Evolutionary conservation across 2,888 invertebrate genomes (phyloP), one percentile per base, ranked within the genome.

Genomic region (Chymomyza caudatula): DNA sequence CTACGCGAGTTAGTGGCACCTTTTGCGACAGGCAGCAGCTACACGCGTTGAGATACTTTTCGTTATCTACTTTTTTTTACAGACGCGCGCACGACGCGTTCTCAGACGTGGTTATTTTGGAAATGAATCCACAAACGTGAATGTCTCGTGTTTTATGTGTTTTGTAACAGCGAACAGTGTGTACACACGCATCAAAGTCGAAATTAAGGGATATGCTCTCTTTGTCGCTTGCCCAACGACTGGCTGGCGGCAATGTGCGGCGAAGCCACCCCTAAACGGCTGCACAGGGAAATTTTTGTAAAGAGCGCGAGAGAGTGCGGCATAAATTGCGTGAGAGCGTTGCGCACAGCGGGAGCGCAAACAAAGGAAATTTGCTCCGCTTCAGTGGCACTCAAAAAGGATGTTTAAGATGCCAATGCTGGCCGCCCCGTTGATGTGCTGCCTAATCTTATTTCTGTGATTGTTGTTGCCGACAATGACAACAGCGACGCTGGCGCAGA

Each of bases 121-220:
- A 37, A 37, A 82, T 81, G 84, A 86, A 82, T 81, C 84, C 68
- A 81, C 73, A 73, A 85, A 73, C 81, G 84, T 85, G 80, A 86
- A 81, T 76, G 84, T 23, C 80, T 80, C 64, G 49, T 44, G 43
- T 63, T 37, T 60, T 51, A 53, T 13, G 42, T 49, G 63, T 53
- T 54, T 49, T 55, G 17, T 57, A 1, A 59, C 63, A 51, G 62
- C 65, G 64, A 60, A 60, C 72, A 72, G 47, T 68, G 62, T 49
- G 56, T 49, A 42, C 13, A 57, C 15, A 29, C 68, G 59, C 59
- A 11, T 15, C 11, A 22, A 2, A 47, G 55, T 49, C 2, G 29
- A 66, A 66, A 53, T 11, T 37, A 37, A 37, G 29, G 29, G 29
- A 37, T 37, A 37, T 37, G 8, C 11, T 37, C 29, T 37, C 29